A percentile compares a stretch with the other conserved stretches of the same genome.
Evolutionary conservation across 2,888 invertebrate genomes (phyloP).

Genomic region (Catocala fraxini): DNA sequence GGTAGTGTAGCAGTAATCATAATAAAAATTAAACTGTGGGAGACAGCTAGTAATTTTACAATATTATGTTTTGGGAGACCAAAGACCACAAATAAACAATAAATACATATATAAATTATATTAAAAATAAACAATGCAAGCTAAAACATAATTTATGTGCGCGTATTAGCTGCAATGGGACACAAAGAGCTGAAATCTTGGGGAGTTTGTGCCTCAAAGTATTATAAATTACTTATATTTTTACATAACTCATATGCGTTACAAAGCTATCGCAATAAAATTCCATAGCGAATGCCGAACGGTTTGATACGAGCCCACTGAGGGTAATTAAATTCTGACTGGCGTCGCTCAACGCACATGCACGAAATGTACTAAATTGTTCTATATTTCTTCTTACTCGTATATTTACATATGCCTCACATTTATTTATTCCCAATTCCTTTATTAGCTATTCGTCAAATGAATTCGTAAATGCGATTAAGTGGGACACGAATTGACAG

Average conservation of each 20-base stretch:
- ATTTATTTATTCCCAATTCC: constrained; percentile 9
- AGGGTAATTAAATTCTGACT: constrained; percentile 63
- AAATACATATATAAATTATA: too few species aligned
- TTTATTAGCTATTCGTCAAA: constrained; percentile 24
- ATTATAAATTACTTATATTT: constrained; percentile 38
- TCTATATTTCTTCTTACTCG: constrained; percentile 32
- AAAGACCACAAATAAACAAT: too few species aligned
- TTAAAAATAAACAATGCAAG: too few species aligned
- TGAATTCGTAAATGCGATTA: constrained; percentile 21
- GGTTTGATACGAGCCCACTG: constrained; percentile 43
- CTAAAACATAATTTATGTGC: too few species aligned
- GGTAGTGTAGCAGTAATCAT: too few species aligned
- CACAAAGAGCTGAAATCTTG: too few species aligned
- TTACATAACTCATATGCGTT: constrained; percentile 29
- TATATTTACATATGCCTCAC: constrained; percentile 20
- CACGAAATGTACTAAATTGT: constrained; percentile 47
- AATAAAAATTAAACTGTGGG: too few species aligned
- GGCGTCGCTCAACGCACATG: constrained; percentile 44
- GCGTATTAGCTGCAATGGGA: too few species aligned
- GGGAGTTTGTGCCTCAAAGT: constrained; percentile 2
- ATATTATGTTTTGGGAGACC: too few species aligned
- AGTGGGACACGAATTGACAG: background rate
- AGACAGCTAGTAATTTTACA: too few species aligned
- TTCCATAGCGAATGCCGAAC: constrained; percentile 52
- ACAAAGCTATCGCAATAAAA: constrained; percentile 53